Conservation (phyloP, 1,140 invertebrate species). For the Pseudoatta argentina region DNA sequence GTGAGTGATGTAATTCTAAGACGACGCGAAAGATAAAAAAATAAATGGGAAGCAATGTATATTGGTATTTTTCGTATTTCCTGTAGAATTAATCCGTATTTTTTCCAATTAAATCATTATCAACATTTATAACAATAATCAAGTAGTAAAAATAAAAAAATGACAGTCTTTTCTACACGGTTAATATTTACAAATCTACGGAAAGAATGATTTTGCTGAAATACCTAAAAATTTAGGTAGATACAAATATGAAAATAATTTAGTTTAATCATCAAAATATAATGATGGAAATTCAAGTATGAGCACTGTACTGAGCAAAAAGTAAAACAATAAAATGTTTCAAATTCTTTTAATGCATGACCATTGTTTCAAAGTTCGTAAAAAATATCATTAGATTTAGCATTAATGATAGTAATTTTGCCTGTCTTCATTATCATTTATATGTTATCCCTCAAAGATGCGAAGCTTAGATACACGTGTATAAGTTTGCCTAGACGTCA, state of each 20-base stretch:
- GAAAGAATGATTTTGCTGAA: no score
- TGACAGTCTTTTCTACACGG: not conserved
- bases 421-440: conserved; percentile 9
- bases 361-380: not conserved
- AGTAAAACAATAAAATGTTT: no score
- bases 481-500: conserved; percentile 37
- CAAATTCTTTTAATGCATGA: not conserved
- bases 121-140: not conserved
- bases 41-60: not conserved
- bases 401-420: not conserved
- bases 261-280: no score
- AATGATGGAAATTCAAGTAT: no score
- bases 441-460: conserved; percentile 13
- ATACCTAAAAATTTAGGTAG: no score
- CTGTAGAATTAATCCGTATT: not conserved
- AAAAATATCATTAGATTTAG: not conserved
- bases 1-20: not conserved
- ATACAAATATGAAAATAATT: no score
- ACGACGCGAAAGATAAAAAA: not conserved
- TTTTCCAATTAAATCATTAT: not conserved
- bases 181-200: not conserved
- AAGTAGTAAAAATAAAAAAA: not conserved
- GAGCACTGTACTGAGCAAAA: no score
- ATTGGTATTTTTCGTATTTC: not conserved
- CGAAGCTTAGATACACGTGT: conserved; percentile 10